phyloP scores from a whole-genome alignment of 1,140 invertebrate species.

The Trinorchestia longiramus region DNA sequence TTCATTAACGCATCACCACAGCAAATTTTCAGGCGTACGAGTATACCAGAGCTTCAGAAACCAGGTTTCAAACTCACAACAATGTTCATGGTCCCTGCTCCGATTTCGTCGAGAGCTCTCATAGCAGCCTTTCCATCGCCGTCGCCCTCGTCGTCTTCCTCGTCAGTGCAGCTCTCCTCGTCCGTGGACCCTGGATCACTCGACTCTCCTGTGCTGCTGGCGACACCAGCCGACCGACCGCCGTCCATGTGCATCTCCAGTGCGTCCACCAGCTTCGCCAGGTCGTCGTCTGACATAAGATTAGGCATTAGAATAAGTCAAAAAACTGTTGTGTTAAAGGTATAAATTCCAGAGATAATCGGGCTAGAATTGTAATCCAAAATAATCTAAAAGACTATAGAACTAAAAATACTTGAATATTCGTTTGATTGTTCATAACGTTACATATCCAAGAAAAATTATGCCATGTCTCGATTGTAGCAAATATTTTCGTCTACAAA shows the following conservation, averaged over 20 bases:
- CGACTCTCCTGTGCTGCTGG: neutral
- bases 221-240: neutral
- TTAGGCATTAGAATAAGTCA: neutral
- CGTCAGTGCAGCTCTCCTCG: neutral
- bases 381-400: neutral
- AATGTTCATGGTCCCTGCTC: conserved; percentile 30
- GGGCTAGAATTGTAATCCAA: neutral
- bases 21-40: neutral
- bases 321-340: neutral
- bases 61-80: neutral
- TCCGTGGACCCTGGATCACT: conserved; percentile 6
- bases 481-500: too few relatives aligned
- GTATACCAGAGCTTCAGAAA: neutral
- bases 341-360: neutral
- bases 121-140: neutral
- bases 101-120: neutral
- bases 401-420: neutral
- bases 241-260: conserved; percentile 42
- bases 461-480: too few relatives aligned
- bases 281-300: conserved; percentile 26
- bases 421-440: neutral
- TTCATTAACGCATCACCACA: neutral
- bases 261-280: conserved; percentile 33
- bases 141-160: neutral
- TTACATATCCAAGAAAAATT: too few relatives aligned